Percentiles rank a stretch among this genome's conserved stretches.
phyloP scores from a whole-genome alignment of 2,113 vertebrate genomes.

The Polypterus senegalus region DNA sequence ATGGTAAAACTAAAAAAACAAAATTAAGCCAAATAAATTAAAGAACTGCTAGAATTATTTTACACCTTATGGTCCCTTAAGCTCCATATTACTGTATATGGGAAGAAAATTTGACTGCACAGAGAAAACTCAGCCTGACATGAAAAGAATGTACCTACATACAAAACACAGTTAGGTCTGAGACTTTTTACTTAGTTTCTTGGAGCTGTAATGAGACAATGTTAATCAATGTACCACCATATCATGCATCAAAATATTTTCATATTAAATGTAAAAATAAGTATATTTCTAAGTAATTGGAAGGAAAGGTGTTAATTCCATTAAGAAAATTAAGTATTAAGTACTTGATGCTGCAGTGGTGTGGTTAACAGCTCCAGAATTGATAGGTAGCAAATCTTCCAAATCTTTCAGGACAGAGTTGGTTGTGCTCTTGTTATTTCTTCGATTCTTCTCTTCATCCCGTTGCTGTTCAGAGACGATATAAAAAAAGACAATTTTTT shows the following conservation, averaged over 20 bases:
- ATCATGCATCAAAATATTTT: too few species aligned
- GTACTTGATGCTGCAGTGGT: conserved; percentile 43
- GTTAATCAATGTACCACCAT: background rate
- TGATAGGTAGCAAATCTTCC: conserved; percentile 57
- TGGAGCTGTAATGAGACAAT: background rate
- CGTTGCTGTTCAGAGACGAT: conserved; percentile 50
- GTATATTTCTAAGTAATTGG: background rate
- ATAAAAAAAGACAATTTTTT: too few species aligned
- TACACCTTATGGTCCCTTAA: too few species aligned
- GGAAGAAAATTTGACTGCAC: too few species aligned
- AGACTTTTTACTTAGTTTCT: background rate
- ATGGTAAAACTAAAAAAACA: too few species aligned
- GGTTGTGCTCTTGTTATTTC: conserved; percentile 68
- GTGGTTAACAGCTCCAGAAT: conserved; percentile 35
- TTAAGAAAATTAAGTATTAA: background rate
- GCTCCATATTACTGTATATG: too few species aligned
- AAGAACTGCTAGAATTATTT: too few species aligned
- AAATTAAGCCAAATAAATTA: too few species aligned
- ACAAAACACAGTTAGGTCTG: background rate
- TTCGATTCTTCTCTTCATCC: conserved; percentile 82
- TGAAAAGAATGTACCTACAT: too few species aligned
- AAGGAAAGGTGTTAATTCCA: background rate
- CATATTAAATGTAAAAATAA: background rate
- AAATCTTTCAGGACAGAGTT: conserved; percentile 66
- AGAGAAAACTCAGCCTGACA: too few species aligned